Evolutionary conservation across 2,113 vertebrate genomes (phyloP).

Genomic region (Ophthalmolycus amberensis): DNA sequence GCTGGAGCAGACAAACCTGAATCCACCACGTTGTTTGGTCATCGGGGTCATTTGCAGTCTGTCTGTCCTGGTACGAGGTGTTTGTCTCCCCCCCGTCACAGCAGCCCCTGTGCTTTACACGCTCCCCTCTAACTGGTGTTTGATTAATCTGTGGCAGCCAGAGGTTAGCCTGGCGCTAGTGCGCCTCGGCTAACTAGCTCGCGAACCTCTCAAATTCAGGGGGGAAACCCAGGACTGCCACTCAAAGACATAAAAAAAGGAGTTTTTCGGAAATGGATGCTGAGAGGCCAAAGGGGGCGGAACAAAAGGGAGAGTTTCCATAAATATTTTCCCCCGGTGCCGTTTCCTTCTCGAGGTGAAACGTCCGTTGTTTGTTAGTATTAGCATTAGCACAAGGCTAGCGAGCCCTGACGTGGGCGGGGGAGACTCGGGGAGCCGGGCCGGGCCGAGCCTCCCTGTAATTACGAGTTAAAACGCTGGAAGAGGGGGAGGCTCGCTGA

Average conservation of each 20-base stretch:
- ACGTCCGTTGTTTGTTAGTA: slow-evolving; percentile 71
- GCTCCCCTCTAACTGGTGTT: slow-evolving; percentile 70
- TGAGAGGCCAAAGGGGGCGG: slow-evolving; percentile 41
- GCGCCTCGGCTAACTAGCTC: slow-evolving; percentile 26
- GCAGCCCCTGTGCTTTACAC: slow-evolving; percentile 61
- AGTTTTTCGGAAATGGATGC: slow-evolving; percentile 55
- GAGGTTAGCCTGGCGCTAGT: slow-evolving; percentile 57
- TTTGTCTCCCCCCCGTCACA: slow-evolving; percentile 53
- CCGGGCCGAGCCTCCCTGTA: slow-evolving; percentile 78
- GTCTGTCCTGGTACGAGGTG: slow-evolving; percentile 42
- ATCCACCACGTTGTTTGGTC: slow-evolving; percentile 20
- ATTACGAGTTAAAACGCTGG: slow-evolving; percentile 84
- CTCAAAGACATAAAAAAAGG: slow-evolving; percentile 52
- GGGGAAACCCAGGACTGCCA: slow-evolving; percentile 43
- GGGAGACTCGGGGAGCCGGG: slow-evolving; percentile 14
- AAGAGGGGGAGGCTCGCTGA: slow-evolving; percentile 69
- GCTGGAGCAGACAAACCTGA: slow-evolving; percentile 33
- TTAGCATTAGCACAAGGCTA: slow-evolving; percentile 72
- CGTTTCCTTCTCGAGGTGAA: slow-evolving; percentile 68
- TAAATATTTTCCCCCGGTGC: slow-evolving; percentile 73
- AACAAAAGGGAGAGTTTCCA: slow-evolving; percentile 62
- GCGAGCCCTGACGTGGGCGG: slow-evolving; percentile 5
- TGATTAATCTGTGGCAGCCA: slow-evolving; percentile 69
- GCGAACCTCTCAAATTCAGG: slow-evolving; percentile 30
- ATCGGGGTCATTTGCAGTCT: slow-evolving; percentile 25